Evolutionary conservation across 2,113 vertebrate species (phyloP).

Genomic region (Ictalurus furcatus): DNA sequence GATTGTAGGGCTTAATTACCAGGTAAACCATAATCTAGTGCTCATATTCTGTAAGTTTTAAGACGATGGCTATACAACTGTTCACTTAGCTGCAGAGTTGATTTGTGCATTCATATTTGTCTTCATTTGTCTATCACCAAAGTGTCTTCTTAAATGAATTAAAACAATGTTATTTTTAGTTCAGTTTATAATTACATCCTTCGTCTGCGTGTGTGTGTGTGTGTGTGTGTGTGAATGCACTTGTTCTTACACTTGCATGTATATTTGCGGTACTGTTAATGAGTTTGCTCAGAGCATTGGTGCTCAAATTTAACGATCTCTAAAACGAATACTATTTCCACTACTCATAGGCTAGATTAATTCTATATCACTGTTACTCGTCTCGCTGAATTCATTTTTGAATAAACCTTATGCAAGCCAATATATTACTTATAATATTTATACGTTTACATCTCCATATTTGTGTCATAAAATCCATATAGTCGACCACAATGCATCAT

Average conservation of each 20-base stretch:
- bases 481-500: neutral
- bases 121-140: neutral
- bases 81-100: neutral
- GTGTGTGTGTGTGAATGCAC: neutral
- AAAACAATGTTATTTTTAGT: neutral
- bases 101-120: neutral
- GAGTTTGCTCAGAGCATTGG: neutral
- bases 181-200: neutral
- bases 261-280: neutral
- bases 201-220: no score
- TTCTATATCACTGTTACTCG: neutral
- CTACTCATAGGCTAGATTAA: neutral
- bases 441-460: neutral
- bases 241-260: neutral
- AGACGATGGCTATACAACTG: neutral
- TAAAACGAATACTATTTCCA: neutral
- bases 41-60: neutral
- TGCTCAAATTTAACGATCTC: neutral
- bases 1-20: constrained; percentile 20
- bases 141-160: neutral
- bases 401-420: neutral
- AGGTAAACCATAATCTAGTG: constrained; percentile 8
- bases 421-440: neutral
- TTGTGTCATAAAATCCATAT: neutral
- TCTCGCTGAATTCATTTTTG: neutral